These are phyloP conservation scores for Xenentodon cancila DNA, from an alignment of 2,797 vertebrate species.

Conservation along the genomic window DNA sequence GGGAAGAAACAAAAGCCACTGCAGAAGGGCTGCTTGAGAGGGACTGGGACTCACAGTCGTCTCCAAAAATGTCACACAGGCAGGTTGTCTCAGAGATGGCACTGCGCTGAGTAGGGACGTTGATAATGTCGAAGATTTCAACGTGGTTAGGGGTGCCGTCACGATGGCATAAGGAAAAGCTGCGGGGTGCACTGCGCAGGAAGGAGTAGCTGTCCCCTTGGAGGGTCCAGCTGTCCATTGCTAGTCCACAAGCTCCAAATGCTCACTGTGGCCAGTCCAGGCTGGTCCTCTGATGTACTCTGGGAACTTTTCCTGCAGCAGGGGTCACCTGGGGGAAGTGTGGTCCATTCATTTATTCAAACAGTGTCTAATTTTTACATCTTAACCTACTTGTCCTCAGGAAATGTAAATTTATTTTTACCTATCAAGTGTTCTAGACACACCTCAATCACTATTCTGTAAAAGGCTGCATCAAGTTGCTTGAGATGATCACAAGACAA, in stretches of 20 bases:
- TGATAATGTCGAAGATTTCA: conserved; percentile 85
- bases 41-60: conserved; percentile 76
- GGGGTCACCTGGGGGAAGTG: conserved; percentile 59
- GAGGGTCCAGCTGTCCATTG: conserved; percentile 85
- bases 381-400: neutral
- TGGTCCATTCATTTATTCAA: conserved; percentile 52
- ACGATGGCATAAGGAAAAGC: conserved; percentile 74
- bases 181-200: conserved; percentile 74
- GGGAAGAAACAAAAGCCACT: conserved; percentile 54
- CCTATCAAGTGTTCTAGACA: neutral
- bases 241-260: conserved; percentile 72
- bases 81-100: conserved; percentile 85
- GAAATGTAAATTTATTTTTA: neutral
- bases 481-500: neutral
- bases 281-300: conserved; percentile 50
- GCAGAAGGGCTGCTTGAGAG: conserved; percentile 75
- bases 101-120: conserved; percentile 70
- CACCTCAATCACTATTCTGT: conserved; percentile 5
- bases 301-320: conserved; percentile 63
- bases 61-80: conserved; percentile 86
- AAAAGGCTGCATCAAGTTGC: conserved; percentile 13
- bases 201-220: conserved; percentile 84
- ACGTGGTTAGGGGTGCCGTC: conserved; percentile 83
- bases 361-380: conserved; percentile 13
- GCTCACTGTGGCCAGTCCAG: conserved; percentile 65